Evolutionary conservation across 1,140 invertebrate genomes (phyloP).

Genomic region (Dermatophagoides farinae): DNA sequence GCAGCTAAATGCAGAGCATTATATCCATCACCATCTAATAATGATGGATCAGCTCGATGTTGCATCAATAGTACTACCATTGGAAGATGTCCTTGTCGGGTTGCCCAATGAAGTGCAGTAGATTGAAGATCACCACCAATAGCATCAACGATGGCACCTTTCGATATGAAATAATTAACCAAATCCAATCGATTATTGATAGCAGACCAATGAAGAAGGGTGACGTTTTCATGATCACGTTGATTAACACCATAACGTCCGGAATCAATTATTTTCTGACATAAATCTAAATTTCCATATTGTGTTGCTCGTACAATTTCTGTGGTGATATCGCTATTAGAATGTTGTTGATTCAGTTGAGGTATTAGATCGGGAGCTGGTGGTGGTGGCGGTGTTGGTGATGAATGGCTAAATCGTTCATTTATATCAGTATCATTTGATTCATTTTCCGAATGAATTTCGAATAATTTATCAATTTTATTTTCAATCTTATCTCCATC

Average conservation of each 20-base stretch:
- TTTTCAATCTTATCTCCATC: too few relatives aligned
- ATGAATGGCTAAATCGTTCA: too few relatives aligned
- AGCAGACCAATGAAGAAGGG: slow-evolving; percentile 93
- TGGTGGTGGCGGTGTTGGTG: too few relatives aligned
- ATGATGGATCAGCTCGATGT: slow-evolving; percentile 75
- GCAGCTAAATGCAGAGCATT: slow-evolving; percentile 85
- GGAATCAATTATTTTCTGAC: slow-evolving; percentile 61
- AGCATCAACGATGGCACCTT: slow-evolving; percentile 74
- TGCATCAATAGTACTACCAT: slow-evolving; percentile 72
- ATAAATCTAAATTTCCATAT: slow-evolving; percentile 65
- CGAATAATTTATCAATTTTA: too few relatives aligned
- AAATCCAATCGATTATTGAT: slow-evolving; percentile 91
- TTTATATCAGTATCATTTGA: too few relatives aligned
- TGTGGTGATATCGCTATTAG: not conserved
- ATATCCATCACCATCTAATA: slow-evolving; percentile 80
- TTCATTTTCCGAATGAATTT: too few relatives aligned
- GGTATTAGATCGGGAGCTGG: too few relatives aligned
- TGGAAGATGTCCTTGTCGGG: slow-evolving; percentile 75
- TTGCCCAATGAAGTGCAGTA: slow-evolving; percentile 94
- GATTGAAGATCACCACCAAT: slow-evolving; percentile 84
- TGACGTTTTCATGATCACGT: slow-evolving; percentile 71
- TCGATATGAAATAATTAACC: slow-evolving; percentile 62
- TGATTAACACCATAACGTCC: slow-evolving; percentile 67
- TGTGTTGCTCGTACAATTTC: slow-evolving; percentile 83
- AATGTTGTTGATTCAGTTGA: too few relatives aligned